Evolutionary conservation across 2,888 invertebrate genomes (phyloP), one percentile per base, ranked within the genome.

Genomic region (Netelia fuscicornis): DNA sequence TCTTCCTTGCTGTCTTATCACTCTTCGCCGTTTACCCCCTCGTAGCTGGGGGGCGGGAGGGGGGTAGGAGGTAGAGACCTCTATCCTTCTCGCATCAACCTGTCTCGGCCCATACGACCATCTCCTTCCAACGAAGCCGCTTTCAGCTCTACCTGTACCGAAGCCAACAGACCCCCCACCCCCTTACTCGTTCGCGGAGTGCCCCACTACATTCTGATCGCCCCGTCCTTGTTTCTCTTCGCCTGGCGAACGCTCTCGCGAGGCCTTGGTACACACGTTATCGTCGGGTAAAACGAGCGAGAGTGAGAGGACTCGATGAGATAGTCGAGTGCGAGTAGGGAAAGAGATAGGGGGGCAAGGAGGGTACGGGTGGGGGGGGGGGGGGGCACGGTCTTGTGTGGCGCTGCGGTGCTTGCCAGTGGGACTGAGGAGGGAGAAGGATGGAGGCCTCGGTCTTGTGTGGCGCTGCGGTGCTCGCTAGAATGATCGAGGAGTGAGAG

Each of bases 131-230:
- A 68, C 62, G 54, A 44, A 71, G 60, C 48, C 20, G 52, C 64
- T 70, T 82, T 82, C 79, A 37, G 65, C 52, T 75, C 60, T 85
- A 85, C 82, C 81, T 82, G 79, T 67, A 87, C 89, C 89, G 88
- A 89, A 86, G 86, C 84, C 89, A 89, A 64, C 89, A 86, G 89
- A 84, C 86, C 83, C 74, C 79, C 88, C 87, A 3, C 89, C 89
- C 90, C 70, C 77, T 86, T 87, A 82, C 64, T 77, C 54, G 58
- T 79, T 85, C 90, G 87, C 89, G 85, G 52, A 52, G 76, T 84
- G 48, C 84, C 81, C 81, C 81, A 58, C 84, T 79, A 60, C 78
- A 85, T 82, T 85, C 81, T 74, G 77, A 67, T 52, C 81, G 72
- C 17, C 74, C 71, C 81, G 60, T 84, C 70, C 84, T 77, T 80